Conservation (phyloP, 2,113 vertebrate genomes). For the Rhinoderma darwinii region DNA sequence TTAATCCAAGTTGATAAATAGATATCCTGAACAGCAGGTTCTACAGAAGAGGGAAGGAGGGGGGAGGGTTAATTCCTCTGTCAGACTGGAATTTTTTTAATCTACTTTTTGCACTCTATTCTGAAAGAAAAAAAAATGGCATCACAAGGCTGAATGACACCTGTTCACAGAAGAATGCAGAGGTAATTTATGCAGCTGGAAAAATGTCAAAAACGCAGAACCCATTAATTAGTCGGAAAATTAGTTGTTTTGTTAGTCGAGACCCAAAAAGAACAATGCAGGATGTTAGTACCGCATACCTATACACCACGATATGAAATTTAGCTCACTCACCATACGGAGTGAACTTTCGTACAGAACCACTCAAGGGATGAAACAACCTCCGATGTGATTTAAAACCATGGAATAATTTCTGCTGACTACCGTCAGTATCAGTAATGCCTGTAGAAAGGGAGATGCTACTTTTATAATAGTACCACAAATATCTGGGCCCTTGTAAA, state of each 20-base stretch:
- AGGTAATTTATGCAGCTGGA: background rate
- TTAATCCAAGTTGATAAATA: no score
- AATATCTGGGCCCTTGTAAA: background rate
- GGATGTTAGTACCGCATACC: background rate
- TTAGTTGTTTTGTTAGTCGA: background rate
- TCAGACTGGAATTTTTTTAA: no score
- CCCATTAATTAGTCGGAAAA: background rate
- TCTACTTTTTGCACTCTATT: background rate
- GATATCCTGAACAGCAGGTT: no score
- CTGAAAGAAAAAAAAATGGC: background rate
- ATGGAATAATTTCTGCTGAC: constrained; percentile 82
- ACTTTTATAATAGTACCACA: background rate
- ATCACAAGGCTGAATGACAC: background rate
- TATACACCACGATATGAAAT: background rate
- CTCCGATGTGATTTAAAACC: constrained; percentile 79
- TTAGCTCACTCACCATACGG: constrained; percentile 79
- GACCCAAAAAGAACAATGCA: background rate
- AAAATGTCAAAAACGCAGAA: background rate
- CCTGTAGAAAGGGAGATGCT: constrained; percentile 74
- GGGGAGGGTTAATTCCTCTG: no score
- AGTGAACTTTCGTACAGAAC: constrained; percentile 70
- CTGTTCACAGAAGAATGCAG: background rate
- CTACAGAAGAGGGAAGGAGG: no score
- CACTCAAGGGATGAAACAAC: constrained; percentile 71
- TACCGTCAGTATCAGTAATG: constrained; percentile 78